A percentile compares a stretch with the other conserved stretches of the same genome.
These are phyloP conservation scores for Bombyx mandarina DNA, from an alignment of 1,140 invertebrate species.

Conservation along the genomic window DNA sequence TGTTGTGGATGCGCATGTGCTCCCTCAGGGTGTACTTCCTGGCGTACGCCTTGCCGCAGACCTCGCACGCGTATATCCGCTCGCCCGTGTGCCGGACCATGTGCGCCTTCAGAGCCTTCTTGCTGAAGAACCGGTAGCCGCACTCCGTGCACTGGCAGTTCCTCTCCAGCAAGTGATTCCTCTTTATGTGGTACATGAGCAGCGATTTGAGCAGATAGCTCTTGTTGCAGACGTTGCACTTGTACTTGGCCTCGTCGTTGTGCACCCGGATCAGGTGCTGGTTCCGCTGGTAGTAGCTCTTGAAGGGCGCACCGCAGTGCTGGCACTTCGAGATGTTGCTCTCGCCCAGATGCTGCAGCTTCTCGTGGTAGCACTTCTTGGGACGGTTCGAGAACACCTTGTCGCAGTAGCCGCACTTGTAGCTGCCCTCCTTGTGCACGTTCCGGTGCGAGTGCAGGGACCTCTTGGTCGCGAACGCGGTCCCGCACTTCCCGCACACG, in stretches of 20 bases:
- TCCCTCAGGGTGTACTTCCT: slow-evolving; percentile 68
- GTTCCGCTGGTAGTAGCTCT: slow-evolving; percentile 51
- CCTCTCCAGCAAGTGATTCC: slow-evolving; percentile 50
- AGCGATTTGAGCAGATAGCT: slow-evolving; percentile 39
- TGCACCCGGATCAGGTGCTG: slow-evolving; percentile 54
- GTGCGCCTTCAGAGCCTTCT: slow-evolving; percentile 64
- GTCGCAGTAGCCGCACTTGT: slow-evolving; percentile 49
- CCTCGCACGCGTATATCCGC: slow-evolving; percentile 77
- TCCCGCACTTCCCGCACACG: slow-evolving; percentile 37
- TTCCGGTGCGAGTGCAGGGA: slow-evolving; percentile 39
- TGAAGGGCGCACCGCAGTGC: slow-evolving; percentile 41
- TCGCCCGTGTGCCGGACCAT: slow-evolving; percentile 77
- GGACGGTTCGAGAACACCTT: slow-evolving; percentile 41
- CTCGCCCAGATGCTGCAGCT: slow-evolving; percentile 42
- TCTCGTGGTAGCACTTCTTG: slow-evolving; percentile 50
- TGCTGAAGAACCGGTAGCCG: slow-evolving; percentile 68
- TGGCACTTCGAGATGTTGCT: slow-evolving; percentile 49
- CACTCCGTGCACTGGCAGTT: slow-evolving; percentile 65
- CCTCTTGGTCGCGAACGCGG: slow-evolving; percentile 39
- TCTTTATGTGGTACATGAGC: slow-evolving; percentile 53
- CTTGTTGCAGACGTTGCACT: slow-evolving; percentile 55
- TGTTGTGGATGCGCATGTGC: slow-evolving; percentile 73
- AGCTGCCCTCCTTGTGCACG: slow-evolving; percentile 47
- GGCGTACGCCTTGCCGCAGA: slow-evolving; percentile 76
- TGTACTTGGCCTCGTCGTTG: slow-evolving; percentile 48